Evolutionary conservation across 2,113 vertebrate species (phyloP).

Genomic region (Gnathonemus longibarbis): DNA sequence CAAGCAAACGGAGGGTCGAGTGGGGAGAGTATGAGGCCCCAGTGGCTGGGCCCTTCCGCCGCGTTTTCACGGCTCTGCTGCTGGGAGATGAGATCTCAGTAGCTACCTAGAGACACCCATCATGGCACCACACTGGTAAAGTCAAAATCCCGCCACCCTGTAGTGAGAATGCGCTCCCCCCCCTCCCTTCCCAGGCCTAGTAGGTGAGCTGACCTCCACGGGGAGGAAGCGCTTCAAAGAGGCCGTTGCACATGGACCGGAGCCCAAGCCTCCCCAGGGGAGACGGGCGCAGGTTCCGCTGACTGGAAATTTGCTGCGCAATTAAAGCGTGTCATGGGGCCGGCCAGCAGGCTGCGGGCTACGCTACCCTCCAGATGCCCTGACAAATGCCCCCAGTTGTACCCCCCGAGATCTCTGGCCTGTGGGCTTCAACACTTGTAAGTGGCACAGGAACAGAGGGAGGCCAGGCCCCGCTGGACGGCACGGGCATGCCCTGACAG

Average conservation of each 20-base stretch:
- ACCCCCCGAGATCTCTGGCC: neutral
- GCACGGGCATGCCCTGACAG: neutral
- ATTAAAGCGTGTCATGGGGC: conserved; percentile 7
- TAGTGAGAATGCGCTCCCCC: neutral
- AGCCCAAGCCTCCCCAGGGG: neutral
- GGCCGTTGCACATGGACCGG: neutral
- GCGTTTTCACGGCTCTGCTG: neutral
- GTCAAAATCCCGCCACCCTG: neutral
- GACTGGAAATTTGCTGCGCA: neutral
- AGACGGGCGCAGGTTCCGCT: neutral
- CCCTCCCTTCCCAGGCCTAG: neutral
- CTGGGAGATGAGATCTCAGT: neutral
- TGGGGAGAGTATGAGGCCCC: neutral
- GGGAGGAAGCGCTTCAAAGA: neutral
- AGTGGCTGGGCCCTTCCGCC: neutral
- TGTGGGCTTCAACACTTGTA: neutral
- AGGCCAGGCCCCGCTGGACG: neutral
- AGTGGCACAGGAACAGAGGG: neutral
- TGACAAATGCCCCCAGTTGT: neutral
- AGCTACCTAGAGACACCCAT: neutral
- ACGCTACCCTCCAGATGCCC: neutral
- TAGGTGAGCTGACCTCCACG: neutral
- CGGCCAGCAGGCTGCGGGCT: neutral
- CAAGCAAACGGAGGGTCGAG: neutral
- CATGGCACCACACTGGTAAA: neutral